Evolutionary conservation across 2,797 vertebrate species (phyloP).

Genomic region (Eulemur rubriventer): DNA sequence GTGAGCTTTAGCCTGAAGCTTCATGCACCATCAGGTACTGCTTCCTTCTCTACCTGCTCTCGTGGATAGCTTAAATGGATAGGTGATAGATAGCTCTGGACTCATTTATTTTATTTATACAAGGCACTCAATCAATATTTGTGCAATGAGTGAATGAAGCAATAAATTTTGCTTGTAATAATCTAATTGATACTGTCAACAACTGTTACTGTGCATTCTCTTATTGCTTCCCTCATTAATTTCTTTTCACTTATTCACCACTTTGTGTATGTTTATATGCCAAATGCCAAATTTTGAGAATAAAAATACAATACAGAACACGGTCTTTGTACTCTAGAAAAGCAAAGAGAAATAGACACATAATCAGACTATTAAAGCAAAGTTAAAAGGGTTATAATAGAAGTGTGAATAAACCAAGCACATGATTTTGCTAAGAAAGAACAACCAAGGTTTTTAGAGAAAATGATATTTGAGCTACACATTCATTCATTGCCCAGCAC

Average conservation of each 20-base stretch:
- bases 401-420: not conserved
- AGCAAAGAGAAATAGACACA: not conserved
- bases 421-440: not conserved
- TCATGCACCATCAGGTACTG: fast-evolving
- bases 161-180: not conserved
- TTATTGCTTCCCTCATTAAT: not conserved
- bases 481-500: not conserved
- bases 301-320: not conserved
- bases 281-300: not conserved
- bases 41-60: not conserved
- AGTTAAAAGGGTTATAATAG: not conserved
- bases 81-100: not conserved
- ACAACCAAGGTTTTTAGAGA: not conserved
- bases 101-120: not conserved
- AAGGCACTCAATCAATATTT: not conserved
- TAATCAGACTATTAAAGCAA: not conserved
- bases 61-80: not conserved
- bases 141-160: not conserved
- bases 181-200: not conserved
- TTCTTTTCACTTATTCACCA: not conserved
- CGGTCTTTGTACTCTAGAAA: not conserved
- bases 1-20: not conserved
- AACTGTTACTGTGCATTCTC: not conserved
- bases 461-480: not conserved
- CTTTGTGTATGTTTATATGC: not conserved